Evolutionary conservation across 2,113 vertebrate genomes (phyloP).

Genomic region (Hyaena hyaena): DNA sequence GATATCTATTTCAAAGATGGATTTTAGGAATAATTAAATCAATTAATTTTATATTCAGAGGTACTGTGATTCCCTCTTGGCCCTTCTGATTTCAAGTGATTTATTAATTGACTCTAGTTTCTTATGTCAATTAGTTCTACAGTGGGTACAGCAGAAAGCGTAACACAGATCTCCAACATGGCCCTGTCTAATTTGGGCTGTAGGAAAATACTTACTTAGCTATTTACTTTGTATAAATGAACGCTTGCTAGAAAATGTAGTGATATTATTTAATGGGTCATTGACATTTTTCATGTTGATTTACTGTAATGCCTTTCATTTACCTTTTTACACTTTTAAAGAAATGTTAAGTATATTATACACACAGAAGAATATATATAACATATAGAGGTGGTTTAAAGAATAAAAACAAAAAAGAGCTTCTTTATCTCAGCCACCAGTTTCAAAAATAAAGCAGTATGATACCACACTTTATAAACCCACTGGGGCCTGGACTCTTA

Average conservation of each 20-base stretch:
- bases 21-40: constrained; percentile 39
- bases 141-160: not conserved
- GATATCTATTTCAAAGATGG: not conserved
- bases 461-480: not conserved
- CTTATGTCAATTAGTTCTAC: not conserved
- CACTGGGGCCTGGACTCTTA: not conserved
- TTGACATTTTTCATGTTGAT: not conserved
- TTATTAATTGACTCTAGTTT: not conserved
- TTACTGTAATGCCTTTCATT: not conserved
- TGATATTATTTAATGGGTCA: not conserved
- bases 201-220: not conserved
- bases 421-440: not conserved
- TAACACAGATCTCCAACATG: not conserved
- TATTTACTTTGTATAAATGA: not conserved
- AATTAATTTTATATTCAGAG: not conserved
- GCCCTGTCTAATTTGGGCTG: not conserved
- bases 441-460: not conserved
- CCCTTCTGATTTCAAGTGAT: not conserved
- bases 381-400: not conserved
- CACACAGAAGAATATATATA: not conserved
- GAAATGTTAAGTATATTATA: not conserved
- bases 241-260: not conserved
- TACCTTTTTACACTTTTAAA: not conserved
- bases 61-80: not conserved
- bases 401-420: not conserved